Evolutionary conservation across 2,113 vertebrate genomes (phyloP).

Genomic region (Micronycteris hirsuta): DNA sequence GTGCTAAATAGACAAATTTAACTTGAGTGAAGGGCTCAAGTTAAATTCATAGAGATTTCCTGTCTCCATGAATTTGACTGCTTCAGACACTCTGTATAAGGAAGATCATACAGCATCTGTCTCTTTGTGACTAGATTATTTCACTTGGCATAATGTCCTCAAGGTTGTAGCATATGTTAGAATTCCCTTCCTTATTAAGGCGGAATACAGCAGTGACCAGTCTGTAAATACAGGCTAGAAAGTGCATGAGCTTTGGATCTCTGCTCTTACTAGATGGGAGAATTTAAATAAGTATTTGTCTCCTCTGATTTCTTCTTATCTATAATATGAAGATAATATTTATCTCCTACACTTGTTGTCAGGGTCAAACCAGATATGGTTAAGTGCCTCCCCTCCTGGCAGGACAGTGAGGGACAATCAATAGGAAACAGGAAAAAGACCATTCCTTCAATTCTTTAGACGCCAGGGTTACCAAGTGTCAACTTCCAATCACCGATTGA

Average conservation of each 20-base stretch:
- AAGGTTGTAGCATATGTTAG: neutral
- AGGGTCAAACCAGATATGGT: conserved; percentile 4
- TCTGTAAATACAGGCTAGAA: neutral
- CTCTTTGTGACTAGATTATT: neutral
- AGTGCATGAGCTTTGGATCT: neutral
- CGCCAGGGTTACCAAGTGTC: neutral
- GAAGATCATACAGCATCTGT: neutral
- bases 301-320: neutral
- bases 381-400: neutral
- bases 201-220: neutral
- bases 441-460: neutral
- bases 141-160: neutral
- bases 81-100: neutral
- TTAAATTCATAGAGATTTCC: neutral
- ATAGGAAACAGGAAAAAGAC: neutral
- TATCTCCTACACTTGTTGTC: neutral
- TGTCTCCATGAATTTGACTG: neutral
- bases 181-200: neutral
- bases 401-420: neutral
- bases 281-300: neutral
- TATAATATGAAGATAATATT: neutral
- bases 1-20: neutral
- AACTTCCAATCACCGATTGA: neutral
- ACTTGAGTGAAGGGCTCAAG: neutral
- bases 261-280: neutral